Conservation (phyloP, 2,888 invertebrate genomes). For the Lepidochitona cinerea region DNA sequence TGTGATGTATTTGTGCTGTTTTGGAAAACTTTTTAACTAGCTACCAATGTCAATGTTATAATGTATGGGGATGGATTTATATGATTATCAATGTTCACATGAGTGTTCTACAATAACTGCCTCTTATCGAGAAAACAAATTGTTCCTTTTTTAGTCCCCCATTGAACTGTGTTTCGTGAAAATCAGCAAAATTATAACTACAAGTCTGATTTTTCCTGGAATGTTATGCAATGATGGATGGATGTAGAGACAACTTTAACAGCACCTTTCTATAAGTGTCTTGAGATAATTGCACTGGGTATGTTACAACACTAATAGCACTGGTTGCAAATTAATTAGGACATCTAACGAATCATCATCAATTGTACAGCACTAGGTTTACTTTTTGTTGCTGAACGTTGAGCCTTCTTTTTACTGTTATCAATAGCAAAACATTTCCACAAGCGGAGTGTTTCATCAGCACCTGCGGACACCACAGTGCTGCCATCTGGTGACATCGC, state of each 20-base stretch:
- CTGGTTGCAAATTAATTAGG: neutral
- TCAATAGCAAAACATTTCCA: constrained; percentile 89
- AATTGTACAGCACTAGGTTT: constrained; percentile 22
- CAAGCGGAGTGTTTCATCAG: constrained; percentile 93
- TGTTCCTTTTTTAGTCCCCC: too few relatives aligned
- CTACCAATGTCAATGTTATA: too few relatives aligned
- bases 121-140: too few relatives aligned
- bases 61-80: too few relatives aligned
- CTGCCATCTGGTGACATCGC: constrained; percentile 95
- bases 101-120: too few relatives aligned
- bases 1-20: too few relatives aligned
- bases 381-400: constrained; percentile 42
- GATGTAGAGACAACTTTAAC: neutral
- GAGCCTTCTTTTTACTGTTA: constrained; percentile 53
- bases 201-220: too few relatives aligned
- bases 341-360: constrained; percentile 16
- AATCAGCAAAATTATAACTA: too few relatives aligned
- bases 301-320: neutral
- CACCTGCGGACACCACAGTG: constrained; percentile 93
- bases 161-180: too few relatives aligned
- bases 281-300: neutral
- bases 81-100: too few relatives aligned
- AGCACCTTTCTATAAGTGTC: too few relatives aligned
- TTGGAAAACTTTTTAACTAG: too few relatives aligned
- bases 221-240: neutral